Base-by-base conservation (phyloP, 2,113 vertebrate genomes). In the Spea multiplicata region DNA sequence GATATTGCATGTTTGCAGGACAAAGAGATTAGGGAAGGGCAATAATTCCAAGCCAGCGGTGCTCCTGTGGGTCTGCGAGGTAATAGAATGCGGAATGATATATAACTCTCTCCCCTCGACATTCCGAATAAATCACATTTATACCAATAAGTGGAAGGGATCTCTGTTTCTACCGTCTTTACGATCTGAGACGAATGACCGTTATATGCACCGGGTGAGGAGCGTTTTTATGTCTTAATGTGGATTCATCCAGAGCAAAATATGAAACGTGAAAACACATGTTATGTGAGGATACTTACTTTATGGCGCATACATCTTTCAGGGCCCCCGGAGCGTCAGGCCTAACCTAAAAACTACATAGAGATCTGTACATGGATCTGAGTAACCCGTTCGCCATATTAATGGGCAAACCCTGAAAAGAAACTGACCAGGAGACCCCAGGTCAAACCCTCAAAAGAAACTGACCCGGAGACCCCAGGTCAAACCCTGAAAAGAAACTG, bases 121-220 rank as follows among this genome's bases (percentile, higher is more conserved):
- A 3, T 52, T 14, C n/a, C 73, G 44, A 61, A 75, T 75, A 49
- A 66, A 75, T 75, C 61, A 75, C 57, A 52, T 65, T 65, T 50
- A 46, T 65, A 66, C 47, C 61, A 65, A 46, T 49, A 5, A 50
- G 47, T 66, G 47, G 6, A 66, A 44, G 10, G 5, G 47, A 49
- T 66, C 45, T 44, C 47, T 10, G 16, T 46, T 75, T 75, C 73
- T 44, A 65, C 73, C 44, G 61, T 66, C 73, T 44, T 66, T 59
- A 75, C 66, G 66, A 75, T 66, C 52, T 44, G 62, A 75, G 73
- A 75, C 73, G 66, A 75, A 65, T 75, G 73, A 57, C 73, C 61
- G 73, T 44, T 52, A 4, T 30, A 16, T 75, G 73, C 62, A 75
- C 73, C 44, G 7, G 17, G 6, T 30, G 30, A 30, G 30, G 30